These are phyloP conservation scores for Pelmatolapia mariae DNA, from an alignment of 2,113 vertebrate genomes.

Conservation along the genomic window DNA sequence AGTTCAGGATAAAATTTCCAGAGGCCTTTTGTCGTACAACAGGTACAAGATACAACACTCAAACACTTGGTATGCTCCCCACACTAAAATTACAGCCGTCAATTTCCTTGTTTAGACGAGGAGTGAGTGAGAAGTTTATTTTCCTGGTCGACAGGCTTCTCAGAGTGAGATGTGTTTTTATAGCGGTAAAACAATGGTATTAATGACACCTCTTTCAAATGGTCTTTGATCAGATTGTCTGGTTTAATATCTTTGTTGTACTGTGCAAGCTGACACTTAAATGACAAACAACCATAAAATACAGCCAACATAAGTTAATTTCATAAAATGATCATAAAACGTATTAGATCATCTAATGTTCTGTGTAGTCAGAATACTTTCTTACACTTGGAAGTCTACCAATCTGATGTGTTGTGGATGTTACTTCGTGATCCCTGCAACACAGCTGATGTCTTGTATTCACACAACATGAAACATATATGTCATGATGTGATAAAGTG, in stretches of 20 bases:
- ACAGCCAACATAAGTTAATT: not conserved
- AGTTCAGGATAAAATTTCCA: not conserved
- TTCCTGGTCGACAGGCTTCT: not conserved
- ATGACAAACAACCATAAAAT: not conserved
- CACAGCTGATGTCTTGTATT: not conserved
- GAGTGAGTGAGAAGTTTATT: not conserved
- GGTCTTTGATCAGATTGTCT: not conserved
- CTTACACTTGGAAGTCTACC: not conserved
- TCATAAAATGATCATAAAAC: not conserved
- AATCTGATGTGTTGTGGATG: not conserved
- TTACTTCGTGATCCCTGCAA: not conserved
- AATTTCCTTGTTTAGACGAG: not conserved
- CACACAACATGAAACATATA: not conserved
- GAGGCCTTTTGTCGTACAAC: fast-evolving
- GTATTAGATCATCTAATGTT: not conserved
- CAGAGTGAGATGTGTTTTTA: not conserved
- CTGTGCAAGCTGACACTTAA: not conserved
- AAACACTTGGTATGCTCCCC: not conserved
- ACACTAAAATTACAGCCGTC: fast-evolving
- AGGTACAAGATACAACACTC: fast-evolving
- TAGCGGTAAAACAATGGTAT: not conserved
- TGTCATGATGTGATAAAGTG: not conserved
- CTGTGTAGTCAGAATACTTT: not conserved
- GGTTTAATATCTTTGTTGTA: not conserved
- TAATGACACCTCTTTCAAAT: not conserved